These are phyloP conservation scores for Cotesia typhae DNA, from an alignment of 1,140 invertebrate genomes.

Conservation along the genomic window DNA sequence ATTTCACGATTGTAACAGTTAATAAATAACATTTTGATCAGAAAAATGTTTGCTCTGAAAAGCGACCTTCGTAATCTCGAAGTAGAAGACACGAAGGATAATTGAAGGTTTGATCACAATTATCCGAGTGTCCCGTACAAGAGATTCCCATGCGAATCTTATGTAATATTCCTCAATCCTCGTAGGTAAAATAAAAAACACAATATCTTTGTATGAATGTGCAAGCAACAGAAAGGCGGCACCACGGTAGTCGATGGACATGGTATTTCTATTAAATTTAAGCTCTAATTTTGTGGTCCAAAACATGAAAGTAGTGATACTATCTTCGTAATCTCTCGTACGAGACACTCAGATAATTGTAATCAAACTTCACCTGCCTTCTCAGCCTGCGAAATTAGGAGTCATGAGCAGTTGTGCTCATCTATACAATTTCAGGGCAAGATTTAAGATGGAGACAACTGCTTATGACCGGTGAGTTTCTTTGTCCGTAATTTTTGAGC, in stretches of 20 bases:
- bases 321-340: conserved; percentile 9
- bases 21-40: neutral
- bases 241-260: neutral
- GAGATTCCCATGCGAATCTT: conserved; percentile 10
- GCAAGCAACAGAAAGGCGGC: too few relatives aligned
- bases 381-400: too few relatives aligned
- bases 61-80: conserved; percentile 30
- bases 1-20: neutral
- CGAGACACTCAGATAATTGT: too few relatives aligned
- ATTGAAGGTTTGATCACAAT: conserved; percentile 13
- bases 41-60: conserved; percentile 17
- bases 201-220: neutral
- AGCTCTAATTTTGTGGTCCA: neutral
- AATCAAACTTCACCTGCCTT: neutral
- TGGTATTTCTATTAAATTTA: neutral
- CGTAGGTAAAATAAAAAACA: neutral
- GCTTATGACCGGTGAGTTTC: too few relatives aligned
- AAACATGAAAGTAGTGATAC: conserved; percentile 7
- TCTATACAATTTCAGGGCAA: too few relatives aligned
- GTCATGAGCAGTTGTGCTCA: too few relatives aligned
- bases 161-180: neutral
- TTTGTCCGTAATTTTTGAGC: too few relatives aligned
- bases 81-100: conserved; percentile 25
- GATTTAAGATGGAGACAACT: too few relatives aligned
- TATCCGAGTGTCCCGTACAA: neutral